Evolutionary conservation across 2,888 invertebrate genomes (phyloP), one percentile per base, ranked within the genome.

Genomic region (Brassicogethes aeneus): DNA sequence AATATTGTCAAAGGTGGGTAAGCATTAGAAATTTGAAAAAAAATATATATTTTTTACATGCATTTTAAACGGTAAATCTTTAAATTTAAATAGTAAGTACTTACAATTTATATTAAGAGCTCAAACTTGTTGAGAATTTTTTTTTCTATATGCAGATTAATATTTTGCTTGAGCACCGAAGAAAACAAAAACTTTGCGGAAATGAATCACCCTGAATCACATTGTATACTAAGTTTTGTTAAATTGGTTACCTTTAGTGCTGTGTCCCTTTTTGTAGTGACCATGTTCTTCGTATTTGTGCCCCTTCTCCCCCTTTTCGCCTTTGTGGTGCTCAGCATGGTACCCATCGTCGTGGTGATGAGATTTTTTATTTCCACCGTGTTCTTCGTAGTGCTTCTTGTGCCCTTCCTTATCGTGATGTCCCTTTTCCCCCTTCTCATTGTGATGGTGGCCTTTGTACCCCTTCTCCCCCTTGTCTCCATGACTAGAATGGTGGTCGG

Each of bases 231-330:
- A n/a, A n/a, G n/a, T n/a, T 23, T 23, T 23, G 7, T 23, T 7
- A 23, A 23, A 23, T 23, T 12, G 14, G 3, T 12, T 12, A 32
- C 32, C 32, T 64, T 87, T 85, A 48, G 86, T 87, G 42, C 81
- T 82, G 66, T 88, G 86, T 0, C 87, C 87, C 57, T 88, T 87
- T 47, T 83, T 82, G 61, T 81, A 86, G 52, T 78, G 76, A 3
- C 86, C 86, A 52, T 81, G 80, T 47, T 78, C 76, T 1, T 77
- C 79, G 43, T 77, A 75, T 45, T 80, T 78, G 16, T 64, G 65
- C 2, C 62, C 65, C 52, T 82, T 80, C 49, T 77, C 76, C 1
- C 80, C 81, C 39, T 80, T 76, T 39, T 81, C 79, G 2, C 76
- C 79, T 13, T 76, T 76, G 40, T 79, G 73, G 49, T 79, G 77